Evolutionary conservation across 2,888 invertebrate species (phyloP).

Genomic region (Autographa pulchrina): DNA sequence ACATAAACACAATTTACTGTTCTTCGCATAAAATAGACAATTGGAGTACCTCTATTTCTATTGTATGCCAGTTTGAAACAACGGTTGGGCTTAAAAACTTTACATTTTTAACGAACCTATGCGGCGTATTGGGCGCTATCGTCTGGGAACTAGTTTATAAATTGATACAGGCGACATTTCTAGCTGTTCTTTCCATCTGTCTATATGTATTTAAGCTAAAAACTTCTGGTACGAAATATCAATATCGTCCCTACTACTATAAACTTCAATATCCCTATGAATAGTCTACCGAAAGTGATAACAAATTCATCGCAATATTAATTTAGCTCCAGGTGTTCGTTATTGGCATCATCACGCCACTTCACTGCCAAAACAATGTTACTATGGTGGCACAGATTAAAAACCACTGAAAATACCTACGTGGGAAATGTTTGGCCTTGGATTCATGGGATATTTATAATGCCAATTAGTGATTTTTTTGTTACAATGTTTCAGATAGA

Average conservation of each 20-base stretch:
- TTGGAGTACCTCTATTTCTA: too few relatives aligned
- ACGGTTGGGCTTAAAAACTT: too few relatives aligned
- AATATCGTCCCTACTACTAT: neutral
- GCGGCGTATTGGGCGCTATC: too few relatives aligned
- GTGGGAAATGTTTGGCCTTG: conserved; percentile 14
- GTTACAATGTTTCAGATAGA: neutral
- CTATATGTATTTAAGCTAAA: neutral
- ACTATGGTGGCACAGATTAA: conserved; percentile 18
- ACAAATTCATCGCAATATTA: neutral
- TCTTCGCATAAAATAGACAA: too few relatives aligned
- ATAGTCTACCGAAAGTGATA: conserved; percentile 10
- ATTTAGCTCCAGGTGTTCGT: conserved; percentile 3
- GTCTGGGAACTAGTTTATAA: too few relatives aligned
- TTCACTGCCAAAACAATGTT: conserved; percentile 42
- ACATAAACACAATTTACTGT: too few relatives aligned
- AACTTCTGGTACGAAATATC: neutral
- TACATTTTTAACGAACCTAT: too few relatives aligned
- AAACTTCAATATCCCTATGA: neutral
- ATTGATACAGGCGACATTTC: too few relatives aligned
- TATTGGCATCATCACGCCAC: conserved; percentile 27
- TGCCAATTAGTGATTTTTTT: neutral
- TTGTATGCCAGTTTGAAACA: too few relatives aligned
- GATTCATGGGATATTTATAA: conserved; percentile 4
- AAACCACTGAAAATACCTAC: conserved; percentile 28
- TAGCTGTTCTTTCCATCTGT: too few relatives aligned